Evolutionary conservation across 2,113 vertebrate genomes (phyloP).

Genomic region (Acrocephalus arundinaceus): DNA sequence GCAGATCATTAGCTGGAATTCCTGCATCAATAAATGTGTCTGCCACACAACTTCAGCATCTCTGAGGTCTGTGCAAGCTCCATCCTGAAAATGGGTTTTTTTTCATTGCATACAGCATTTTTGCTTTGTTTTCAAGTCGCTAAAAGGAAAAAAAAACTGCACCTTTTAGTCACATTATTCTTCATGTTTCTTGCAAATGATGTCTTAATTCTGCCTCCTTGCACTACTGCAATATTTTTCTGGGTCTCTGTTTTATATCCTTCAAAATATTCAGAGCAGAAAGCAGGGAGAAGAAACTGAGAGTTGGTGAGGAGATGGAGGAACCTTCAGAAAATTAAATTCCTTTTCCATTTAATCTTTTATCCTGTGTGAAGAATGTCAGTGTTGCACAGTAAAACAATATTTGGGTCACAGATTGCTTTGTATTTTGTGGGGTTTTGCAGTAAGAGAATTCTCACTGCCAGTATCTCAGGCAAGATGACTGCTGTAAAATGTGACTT

Average conservation of each 20-base stretch:
- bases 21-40: rapidly evolving
- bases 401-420: not conserved
- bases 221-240: not conserved
- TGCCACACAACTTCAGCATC: not conserved
- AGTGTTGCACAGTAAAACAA: not conserved
- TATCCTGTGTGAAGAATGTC: not conserved
- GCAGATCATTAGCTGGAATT: not conserved
- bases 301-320: not conserved
- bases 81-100: not conserved
- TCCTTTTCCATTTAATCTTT: not conserved
- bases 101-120: not conserved
- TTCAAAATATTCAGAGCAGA: not conserved
- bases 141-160: not conserved
- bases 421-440: not conserved
- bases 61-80: not conserved
- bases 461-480: not conserved
- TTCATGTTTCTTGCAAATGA: not conserved
- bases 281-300: not conserved
- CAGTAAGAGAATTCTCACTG: not conserved
- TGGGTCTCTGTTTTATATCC: not conserved
- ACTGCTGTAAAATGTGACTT: not conserved
- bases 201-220: not conserved
- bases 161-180: not conserved
- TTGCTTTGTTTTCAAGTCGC: not conserved
- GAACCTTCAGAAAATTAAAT: not conserved